phyloP scores from a whole-genome alignment of 2,888 invertebrate species.

The Steromphala cineraria region DNA sequence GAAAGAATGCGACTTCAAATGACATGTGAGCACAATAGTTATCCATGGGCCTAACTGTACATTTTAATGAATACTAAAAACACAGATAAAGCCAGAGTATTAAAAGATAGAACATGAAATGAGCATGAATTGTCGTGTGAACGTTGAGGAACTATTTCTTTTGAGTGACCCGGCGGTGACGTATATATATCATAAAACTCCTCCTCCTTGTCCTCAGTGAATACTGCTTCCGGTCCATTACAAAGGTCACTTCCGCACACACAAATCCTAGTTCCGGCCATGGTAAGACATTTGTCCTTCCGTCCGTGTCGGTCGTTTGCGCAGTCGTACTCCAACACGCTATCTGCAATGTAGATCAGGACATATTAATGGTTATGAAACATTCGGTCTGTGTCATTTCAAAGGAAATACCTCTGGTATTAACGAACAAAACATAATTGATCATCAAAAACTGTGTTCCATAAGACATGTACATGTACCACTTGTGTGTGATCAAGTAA shows the following conservation, averaged over 20 bases:
- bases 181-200: neutral
- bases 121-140: neutral
- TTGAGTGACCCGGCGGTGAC: neutral
- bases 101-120: neutral
- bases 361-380: too few relatives aligned
- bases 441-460: too few relatives aligned
- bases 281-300: neutral
- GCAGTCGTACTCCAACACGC: neutral
- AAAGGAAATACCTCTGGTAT: too few relatives aligned
- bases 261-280: neutral
- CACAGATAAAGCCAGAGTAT: neutral
- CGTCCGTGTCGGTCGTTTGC: neutral
- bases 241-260: neutral
- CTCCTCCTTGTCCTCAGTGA: neutral
- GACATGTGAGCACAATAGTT: too few relatives aligned
- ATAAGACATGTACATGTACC: too few relatives aligned
- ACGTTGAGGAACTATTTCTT: neutral
- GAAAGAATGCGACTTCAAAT: too few relatives aligned
- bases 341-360: neutral
- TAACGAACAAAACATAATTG: too few relatives aligned
- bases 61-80: neutral
- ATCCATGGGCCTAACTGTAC: too few relatives aligned
- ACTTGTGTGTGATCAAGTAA: too few relatives aligned
- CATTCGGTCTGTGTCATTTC: too few relatives aligned
- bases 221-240: neutral